Evolutionary conservation across 2,113 vertebrate genomes (phyloP).

Genomic region (Galemys pyrenaicus): DNA sequence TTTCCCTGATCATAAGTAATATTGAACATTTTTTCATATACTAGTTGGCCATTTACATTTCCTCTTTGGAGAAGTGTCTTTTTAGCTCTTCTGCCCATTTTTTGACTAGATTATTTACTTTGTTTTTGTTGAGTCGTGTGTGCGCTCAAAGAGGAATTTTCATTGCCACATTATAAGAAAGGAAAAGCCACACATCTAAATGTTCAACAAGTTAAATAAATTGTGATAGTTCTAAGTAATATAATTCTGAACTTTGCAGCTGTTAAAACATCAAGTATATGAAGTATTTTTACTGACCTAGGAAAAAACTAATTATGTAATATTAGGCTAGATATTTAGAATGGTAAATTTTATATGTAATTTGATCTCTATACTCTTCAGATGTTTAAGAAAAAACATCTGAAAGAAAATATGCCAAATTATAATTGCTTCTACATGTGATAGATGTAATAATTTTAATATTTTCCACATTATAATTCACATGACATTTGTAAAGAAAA

Average conservation of each 20-base stretch:
- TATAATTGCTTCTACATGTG: neutral
- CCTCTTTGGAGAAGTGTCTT: no score
- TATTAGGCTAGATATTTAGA: neutral
- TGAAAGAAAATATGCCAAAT: neutral
- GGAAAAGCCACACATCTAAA: neutral
- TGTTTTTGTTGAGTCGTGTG: no score
- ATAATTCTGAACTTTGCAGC: neutral
- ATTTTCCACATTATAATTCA: neutral
- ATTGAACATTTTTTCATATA: no score
- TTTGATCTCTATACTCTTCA: neutral
- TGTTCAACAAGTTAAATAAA: constrained; percentile 26
- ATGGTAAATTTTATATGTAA: constrained; percentile 7
- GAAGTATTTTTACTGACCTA: neutral
- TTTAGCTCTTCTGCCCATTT: no score
- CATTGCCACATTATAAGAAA: neutral
- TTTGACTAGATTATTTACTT: no score
- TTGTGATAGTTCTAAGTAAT: neutral
- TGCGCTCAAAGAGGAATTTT: neutral
- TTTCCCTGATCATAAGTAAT: no score
- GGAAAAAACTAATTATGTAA: neutral
- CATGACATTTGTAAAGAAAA: constrained; percentile 13
- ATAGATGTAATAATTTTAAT: neutral
- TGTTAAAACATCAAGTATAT: neutral
- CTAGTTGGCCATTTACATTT: no score
- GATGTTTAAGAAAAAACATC: neutral